Evolutionary conservation across 2,888 invertebrate genomes (phyloP), one percentile per base, ranked within the genome.

Genomic region (Nebria brevicollis): DNA sequence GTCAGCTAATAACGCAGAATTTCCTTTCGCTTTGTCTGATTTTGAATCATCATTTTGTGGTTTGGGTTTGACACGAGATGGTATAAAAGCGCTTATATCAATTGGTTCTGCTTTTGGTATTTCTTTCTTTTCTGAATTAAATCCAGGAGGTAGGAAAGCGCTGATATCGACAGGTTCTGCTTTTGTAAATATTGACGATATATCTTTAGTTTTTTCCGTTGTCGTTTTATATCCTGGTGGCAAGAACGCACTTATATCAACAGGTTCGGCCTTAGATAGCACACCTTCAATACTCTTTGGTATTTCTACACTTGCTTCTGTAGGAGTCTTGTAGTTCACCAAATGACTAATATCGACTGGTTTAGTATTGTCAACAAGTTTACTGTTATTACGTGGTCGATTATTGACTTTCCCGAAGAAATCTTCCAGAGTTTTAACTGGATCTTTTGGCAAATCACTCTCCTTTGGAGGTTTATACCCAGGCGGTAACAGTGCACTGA

Each of bases 241-340:
- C 82, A 94, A 87, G n/a, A 94, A 88, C 80, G 91, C 89, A 10
- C 91, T 89, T 72, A 93, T 90, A 84, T 93, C 92, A n/a, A 84
- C 86, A 77, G 84, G 86, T 85, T 87, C 86, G n/a, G 87, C 86
- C 54, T 87, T 86, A 7, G 82, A 26, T 66, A 84, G 74, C 54
- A 85, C 26, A 34, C 64, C 79, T 26, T 85, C 81, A 64, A 82
- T 34, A 64, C 41, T 72, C 84, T 87, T 90, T 20, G 91, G 90
- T 83, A 90, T 90, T 10, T 89, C 89, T 66, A 91, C 85, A 6
- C 84, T 82, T 70, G 81, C 25, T 72, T 73, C 73, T 43, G 90
- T 87, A 82, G 91, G 90, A 15, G 90, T 92, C 84, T 93, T 94
- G 85, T 91, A 94, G 4, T 93, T 93, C 83, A 94, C 88, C 72